Conservation (phyloP, 2,888 invertebrate genomes). For the Campaea margaritaria region DNA sequence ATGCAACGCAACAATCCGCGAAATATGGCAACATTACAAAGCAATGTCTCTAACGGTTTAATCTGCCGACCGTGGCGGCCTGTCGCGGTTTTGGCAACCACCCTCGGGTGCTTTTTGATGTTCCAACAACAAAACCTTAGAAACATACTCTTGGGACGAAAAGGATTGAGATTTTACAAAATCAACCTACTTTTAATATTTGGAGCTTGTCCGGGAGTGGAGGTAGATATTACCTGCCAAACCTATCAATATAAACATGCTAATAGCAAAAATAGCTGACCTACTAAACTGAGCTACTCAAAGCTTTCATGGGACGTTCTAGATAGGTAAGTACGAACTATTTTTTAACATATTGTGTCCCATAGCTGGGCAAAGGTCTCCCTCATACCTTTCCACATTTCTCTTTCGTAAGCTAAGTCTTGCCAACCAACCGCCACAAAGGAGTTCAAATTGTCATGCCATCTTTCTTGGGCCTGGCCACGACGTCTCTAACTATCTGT, state of each 20-base stretch:
- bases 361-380: too few relatives aligned
- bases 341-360: too few relatives aligned
- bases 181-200: background rate
- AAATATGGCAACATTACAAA: conserved; percentile 16
- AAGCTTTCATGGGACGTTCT: too few relatives aligned
- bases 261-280: too few relatives aligned
- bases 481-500: too few relatives aligned
- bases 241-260: background rate
- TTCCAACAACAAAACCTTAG: conserved; percentile 15
- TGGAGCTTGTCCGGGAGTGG: background rate
- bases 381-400: too few relatives aligned
- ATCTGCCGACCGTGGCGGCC: background rate
- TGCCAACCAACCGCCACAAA: too few relatives aligned
- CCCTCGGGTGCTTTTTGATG: conserved; percentile 13
- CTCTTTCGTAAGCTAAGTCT: too few relatives aligned
- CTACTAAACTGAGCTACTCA: too few relatives aligned
- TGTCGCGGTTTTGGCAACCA: conserved; percentile 31
- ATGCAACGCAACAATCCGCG: conserved; percentile 4
- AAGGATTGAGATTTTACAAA: background rate
- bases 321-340: too few relatives aligned
- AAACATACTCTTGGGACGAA: background rate
- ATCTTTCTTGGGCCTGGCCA: too few relatives aligned
- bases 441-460: too few relatives aligned
- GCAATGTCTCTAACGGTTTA: conserved; percentile 12
- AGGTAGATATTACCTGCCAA: background rate